Evolutionary conservation across 2,888 invertebrate species (phyloP).

Genomic region (Rhagonycha lutea): DNA sequence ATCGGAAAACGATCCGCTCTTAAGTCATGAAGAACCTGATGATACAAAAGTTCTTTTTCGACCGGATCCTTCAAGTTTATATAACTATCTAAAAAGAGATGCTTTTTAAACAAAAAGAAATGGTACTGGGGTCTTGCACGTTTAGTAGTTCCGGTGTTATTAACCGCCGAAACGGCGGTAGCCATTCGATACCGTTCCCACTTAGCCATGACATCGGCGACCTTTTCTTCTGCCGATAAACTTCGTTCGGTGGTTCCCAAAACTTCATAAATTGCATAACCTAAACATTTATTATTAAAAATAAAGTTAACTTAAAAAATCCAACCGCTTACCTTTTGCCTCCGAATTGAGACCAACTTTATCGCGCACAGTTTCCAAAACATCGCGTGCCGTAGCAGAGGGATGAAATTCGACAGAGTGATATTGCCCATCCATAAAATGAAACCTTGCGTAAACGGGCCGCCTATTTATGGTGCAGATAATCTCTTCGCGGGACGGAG

Average conservation of each 20-base stretch:
- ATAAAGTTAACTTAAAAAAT: slow-evolving; percentile 3
- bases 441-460: slow-evolving; percentile 87
- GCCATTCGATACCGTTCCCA: slow-evolving; percentile 89
- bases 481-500: slow-evolving; percentile 91
- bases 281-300: slow-evolving; percentile 51
- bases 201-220: slow-evolving; percentile 92
- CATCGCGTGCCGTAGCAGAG: slow-evolving; percentile 87
- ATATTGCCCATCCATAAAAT: slow-evolving; percentile 93
- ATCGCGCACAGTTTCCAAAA: slow-evolving; percentile 82
- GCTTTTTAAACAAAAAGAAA: slow-evolving; percentile 79
- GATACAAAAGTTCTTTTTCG: slow-evolving; percentile 91
- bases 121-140: slow-evolving; percentile 61
- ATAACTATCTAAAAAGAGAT: slow-evolving; percentile 79
- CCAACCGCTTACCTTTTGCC: slow-evolving; percentile 59
- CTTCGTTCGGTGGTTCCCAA: slow-evolving; percentile 86
- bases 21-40: slow-evolving; percentile 89
- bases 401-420: slow-evolving; percentile 95
- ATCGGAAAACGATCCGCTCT: slow-evolving; percentile 91
- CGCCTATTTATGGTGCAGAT: slow-evolving; percentile 89
- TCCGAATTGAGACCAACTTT: slow-evolving; percentile 85
- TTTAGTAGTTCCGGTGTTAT: slow-evolving; percentile 48
- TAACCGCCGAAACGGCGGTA: slow-evolving; percentile 60
- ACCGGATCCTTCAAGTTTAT: slow-evolving; percentile 82
- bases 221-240: slow-evolving; percentile 82
- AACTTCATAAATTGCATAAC: slow-evolving; percentile 92